Conservation (phyloP, 1,140 invertebrate species). For the Andrena cerasifolii region DNA sequence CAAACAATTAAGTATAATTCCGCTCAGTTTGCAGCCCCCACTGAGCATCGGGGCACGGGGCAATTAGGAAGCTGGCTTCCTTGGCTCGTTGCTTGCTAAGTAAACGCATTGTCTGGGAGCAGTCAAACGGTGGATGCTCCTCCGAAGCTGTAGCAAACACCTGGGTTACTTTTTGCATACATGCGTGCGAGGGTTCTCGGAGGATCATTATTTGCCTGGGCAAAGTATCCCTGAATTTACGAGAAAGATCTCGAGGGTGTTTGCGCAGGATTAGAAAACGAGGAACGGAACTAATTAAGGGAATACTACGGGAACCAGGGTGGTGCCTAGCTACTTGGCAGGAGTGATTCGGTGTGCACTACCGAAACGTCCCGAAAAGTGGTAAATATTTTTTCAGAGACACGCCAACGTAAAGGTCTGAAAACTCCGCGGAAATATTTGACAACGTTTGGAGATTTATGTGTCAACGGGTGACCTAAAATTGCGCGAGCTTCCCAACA, state of each 20-base stretch:
- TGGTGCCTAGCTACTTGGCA: background rate
- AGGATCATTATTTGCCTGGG: background rate
- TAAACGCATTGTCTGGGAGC: background rate
- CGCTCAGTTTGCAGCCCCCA: background rate
- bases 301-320: too few relatives aligned
- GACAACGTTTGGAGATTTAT: conserved; percentile 19
- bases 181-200: background rate
- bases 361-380: background rate
- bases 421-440: conserved; percentile 14
- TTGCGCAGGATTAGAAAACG: background rate
- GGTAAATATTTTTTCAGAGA: background rate
- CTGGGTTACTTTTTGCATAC: background rate
- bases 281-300: too few relatives aligned
- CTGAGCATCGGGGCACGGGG: background rate
- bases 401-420: background rate
- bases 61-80: conserved; percentile 13
- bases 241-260: background rate
- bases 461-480: conserved; percentile 1
- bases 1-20: too few relatives aligned
- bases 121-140: background rate
- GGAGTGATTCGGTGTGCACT: background rate
- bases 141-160: background rate
- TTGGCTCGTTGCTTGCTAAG: background rate
- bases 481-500: background rate
- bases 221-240: background rate